Percentiles rank a stretch among this genome's conserved stretches.
These are phyloP conservation scores for Bubo blakistoni DNA, from an alignment of 2,113 vertebrate genomes.

Conservation along the genomic window DNA sequence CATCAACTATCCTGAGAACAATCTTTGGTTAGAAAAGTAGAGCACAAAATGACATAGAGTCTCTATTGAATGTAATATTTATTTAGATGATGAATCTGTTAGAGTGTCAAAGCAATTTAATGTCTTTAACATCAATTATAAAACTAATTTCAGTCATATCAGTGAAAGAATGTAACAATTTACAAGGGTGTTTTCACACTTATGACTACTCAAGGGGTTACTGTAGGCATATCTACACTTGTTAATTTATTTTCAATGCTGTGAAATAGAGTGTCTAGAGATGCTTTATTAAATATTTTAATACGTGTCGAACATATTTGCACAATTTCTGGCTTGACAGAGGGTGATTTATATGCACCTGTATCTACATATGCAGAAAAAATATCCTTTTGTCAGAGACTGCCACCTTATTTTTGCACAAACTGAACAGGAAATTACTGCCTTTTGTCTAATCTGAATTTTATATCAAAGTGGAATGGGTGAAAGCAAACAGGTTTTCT, in stretches of 20 bases:
- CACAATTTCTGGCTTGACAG: not conserved
- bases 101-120: slow-evolving; percentile 12
- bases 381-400: not conserved
- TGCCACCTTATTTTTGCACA: not conserved
- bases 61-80: slow-evolving; percentile 15
- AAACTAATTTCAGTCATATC: slow-evolving; percentile 37
- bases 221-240: not conserved
- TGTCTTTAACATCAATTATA: slow-evolving; percentile 25
- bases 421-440: not conserved
- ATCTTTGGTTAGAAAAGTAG: not conserved
- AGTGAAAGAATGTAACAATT: slow-evolving; percentile 32
- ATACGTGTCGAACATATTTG: not conserved
- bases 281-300: slow-evolving; percentile 51
- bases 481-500: not conserved
- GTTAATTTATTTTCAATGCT: slow-evolving; percentile 34
- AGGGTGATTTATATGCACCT: slow-evolving; percentile 17
- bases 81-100: slow-evolving; percentile 14
- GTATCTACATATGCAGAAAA: not conserved
- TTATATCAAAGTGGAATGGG: not conserved
- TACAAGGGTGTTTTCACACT: slow-evolving; percentile 9
- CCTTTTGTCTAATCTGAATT: not conserved
- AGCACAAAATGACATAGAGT: not conserved
- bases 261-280: not conserved
- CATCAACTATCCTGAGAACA: not conserved
- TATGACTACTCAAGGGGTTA: not conserved